Base-by-base conservation (phyloP, 2,888 invertebrate species). In the Diaphora mendica region DNA sequence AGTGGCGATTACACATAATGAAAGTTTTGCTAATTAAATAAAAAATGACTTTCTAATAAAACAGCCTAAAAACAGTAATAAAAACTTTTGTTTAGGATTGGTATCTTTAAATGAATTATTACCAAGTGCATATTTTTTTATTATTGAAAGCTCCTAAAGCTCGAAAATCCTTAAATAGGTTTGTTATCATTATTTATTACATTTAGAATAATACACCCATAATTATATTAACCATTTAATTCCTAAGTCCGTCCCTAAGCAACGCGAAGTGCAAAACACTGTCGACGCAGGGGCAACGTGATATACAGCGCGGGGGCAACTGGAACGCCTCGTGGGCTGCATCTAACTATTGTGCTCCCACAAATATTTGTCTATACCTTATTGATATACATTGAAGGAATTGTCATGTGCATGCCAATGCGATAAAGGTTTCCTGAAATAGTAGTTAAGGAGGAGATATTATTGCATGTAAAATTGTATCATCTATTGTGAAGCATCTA, bases 241-340 rank as follows among this genome's bases (percentile, higher is more conserved):
- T 42, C 44, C 82, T 72, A 69, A 89, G 73, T 91, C 80, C 92
- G 84, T 76, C 85, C 88, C 92, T 72, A 72, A 77, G 76, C 72
- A 81, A 80, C 79, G 88, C 83, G 93, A 92, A 94, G 94, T 94
- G 94, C 93, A 91, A 94, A 94, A 93, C 93, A 90, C 87, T 94
- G 94, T 94, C 90, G 89, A 88, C 88, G 90, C 88, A 85, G 86
- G 85, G 84, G 87, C 86, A 82, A 78, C 82, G 89, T 92, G 92
- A 92, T 92, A 89, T 91, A 92, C 90, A 89, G 90, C 91, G 90
- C 92, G 89, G 92, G 89, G 86, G 92, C 92, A 90, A 76, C 70
- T 44, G 70, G 48, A 84, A 85, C 86, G 82, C 82, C 89, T 91
- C 92, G 93, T 93, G 91, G 93, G 93, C 88, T 81, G 87, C 83